Evolutionary conservation across 2,797 vertebrate genomes (phyloP).

Genomic region (Siniperca undulata): DNA sequence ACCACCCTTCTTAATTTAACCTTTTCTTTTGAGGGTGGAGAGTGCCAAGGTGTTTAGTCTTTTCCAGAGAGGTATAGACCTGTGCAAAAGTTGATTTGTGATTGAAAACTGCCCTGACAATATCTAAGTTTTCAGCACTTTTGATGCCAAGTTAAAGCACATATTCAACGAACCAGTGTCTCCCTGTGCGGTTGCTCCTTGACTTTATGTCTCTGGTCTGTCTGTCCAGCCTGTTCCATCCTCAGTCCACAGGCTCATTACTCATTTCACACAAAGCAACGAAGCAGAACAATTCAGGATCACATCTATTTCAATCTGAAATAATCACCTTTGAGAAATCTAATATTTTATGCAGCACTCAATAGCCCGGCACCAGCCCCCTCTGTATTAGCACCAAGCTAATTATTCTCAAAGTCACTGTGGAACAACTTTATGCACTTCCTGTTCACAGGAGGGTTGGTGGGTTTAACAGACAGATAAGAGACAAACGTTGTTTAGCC

Average conservation of each 20-base stretch:
- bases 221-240: conserved; percentile 45
- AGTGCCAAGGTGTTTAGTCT: background rate
- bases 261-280: conserved; percentile 67
- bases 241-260: conserved; percentile 65
- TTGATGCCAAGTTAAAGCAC: conserved; percentile 46
- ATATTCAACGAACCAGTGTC: conserved; percentile 47
- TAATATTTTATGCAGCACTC: conserved; percentile 77
- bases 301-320: conserved; percentile 81
- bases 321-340: conserved; percentile 77
- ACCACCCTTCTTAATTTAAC: conserved; percentile 9
- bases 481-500: conserved; percentile 1
- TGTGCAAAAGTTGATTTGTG: conserved; percentile 29
- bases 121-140: conserved; percentile 47
- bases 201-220: conserved; percentile 53
- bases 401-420: conserved; percentile 74
- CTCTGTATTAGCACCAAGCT: conserved; percentile 63
- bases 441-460: conserved; percentile 28
- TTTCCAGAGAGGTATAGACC: conserved; percentile 1
- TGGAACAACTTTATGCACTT: conserved; percentile 45
- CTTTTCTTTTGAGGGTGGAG: background rate
- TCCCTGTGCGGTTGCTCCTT: conserved; percentile 38
- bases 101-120: conserved; percentile 40
- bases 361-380: conserved; percentile 55
- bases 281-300: conserved; percentile 75
- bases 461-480: conserved; percentile 10